Percentiles rank a stretch among this genome's conserved stretches.
Evolutionary conservation across 2,113 vertebrate genomes (phyloP).

Genomic region (Meriones unguiculatus): DNA sequence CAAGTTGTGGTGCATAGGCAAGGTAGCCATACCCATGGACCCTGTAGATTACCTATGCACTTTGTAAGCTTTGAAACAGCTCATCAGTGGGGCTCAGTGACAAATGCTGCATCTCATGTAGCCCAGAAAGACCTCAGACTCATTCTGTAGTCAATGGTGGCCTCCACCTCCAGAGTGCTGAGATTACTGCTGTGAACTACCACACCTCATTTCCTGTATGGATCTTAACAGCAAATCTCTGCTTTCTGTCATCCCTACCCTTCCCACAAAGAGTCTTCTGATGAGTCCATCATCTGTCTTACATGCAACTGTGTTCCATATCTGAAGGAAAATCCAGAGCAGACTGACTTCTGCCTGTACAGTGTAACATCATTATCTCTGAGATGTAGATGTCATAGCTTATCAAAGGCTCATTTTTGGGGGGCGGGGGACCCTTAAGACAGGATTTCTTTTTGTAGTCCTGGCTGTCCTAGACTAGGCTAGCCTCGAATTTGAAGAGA

Average conservation of each 20-base stretch:
- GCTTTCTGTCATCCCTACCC: not conserved
- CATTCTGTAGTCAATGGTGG: not conserved
- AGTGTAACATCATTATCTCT: conserved; percentile 40
- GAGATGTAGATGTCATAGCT: conserved; percentile 52
- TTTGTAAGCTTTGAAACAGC: not conserved
- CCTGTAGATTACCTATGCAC: not conserved
- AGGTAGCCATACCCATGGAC: not conserved
- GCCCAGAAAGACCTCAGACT: not conserved
- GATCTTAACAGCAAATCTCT: conserved; percentile 50
- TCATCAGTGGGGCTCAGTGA: not conserved
- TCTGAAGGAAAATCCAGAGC: conserved; percentile 50
- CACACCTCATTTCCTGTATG: not conserved
- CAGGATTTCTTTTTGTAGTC: not conserved
- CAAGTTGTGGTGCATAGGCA: not conserved
- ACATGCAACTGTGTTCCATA: conserved; percentile 21
- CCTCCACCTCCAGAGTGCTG: not conserved
- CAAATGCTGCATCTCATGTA: not conserved
- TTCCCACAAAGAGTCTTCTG: not conserved
- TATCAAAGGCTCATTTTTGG: conserved; percentile 56
- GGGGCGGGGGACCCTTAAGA: not conserved
- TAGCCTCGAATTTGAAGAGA: not conserved
- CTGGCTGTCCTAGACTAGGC: not conserved
- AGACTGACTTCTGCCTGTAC: not conserved
- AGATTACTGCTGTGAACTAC: not conserved
- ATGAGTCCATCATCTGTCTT: not conserved